These are phyloP conservation scores for Pangasius sanitwongsei DNA, from an alignment of 2,797 vertebrate species.

Conservation along the genomic window DNA sequence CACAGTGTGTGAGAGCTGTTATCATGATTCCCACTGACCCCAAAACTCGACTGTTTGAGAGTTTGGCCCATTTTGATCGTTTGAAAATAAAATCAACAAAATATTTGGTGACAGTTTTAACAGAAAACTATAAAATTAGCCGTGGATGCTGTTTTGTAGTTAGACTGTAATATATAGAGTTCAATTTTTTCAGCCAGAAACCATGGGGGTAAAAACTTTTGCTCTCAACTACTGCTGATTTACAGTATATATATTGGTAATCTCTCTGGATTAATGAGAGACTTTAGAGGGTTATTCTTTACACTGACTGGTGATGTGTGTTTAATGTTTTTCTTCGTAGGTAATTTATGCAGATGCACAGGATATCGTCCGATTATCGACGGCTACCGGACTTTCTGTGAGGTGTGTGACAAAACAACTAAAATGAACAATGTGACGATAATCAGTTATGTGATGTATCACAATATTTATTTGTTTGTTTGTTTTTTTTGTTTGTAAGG, in stretches of 20 bases:
- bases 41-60: too few species aligned
- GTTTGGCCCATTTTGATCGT: too few species aligned
- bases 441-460: not conserved
- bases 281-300: not conserved
- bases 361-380: slow-evolving; percentile 63
- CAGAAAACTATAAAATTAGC: too few species aligned
- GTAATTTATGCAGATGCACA: slow-evolving; percentile 64
- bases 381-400: slow-evolving; percentile 62
- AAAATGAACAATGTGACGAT: not conserved
- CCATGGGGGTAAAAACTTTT: not conserved
- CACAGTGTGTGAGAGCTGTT: too few species aligned
- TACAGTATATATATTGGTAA: not conserved
- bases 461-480: not conserved
- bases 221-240: not conserved
- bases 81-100: too few species aligned
- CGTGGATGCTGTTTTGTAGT: not conserved
- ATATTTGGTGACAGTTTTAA: too few species aligned
- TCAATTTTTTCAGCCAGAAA: not conserved
- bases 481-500: not conserved
- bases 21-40: too few species aligned
- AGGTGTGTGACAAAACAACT: slow-evolving; percentile 43
- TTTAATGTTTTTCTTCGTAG: slow-evolving; percentile 25
- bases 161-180: not conserved
- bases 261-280: not conserved
- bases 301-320: not conserved